Percentiles rank a stretch among this genome's conserved stretches.
These are phyloP conservation scores for Papilio helenus DNA, from an alignment of 1,140 invertebrate species.

Conservation along the genomic window DNA sequence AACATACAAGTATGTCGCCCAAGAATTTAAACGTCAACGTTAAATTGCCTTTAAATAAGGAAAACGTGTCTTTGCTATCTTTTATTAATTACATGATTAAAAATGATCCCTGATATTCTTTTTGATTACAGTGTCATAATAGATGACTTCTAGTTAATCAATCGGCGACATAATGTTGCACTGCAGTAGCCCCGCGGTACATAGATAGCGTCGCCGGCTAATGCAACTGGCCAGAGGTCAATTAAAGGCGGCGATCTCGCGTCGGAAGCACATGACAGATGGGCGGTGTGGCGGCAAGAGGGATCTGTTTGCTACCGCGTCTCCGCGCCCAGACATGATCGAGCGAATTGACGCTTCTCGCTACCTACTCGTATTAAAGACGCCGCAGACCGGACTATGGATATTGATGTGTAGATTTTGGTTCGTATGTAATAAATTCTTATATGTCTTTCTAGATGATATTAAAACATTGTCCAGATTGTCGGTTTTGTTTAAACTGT, in stretches of 20 bases:
- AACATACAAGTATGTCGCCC: not conserved
- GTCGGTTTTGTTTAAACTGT: not conserved
- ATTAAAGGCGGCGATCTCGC: conserved; percentile 54
- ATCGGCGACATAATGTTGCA: not conserved
- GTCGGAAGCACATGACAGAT: conserved; percentile 62
- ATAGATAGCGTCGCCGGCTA: conserved; percentile 19
- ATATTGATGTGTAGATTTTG: not conserved
- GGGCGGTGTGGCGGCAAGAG: conserved; percentile 41
- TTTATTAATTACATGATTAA: not conserved
- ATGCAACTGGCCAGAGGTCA: conserved; percentile 47
- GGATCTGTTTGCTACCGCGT: conserved; percentile 43
- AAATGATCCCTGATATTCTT: not conserved
- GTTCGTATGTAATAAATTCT: not conserved
- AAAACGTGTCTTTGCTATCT: not conserved
- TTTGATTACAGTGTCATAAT: not conserved
- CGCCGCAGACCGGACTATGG: not conserved
- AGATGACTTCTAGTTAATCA: not conserved
- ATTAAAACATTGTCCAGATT: too few relatives aligned
- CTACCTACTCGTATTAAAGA: not conserved
- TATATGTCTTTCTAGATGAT: not conserved
- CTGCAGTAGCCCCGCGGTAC: not conserved
- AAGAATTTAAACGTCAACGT: not conserved
- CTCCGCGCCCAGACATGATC: conserved; percentile 40
- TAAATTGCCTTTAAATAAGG: too few relatives aligned
- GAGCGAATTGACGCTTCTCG: conserved; percentile 37